Evolutionary conservation across 2,888 invertebrate species (phyloP), one percentile per base, ranked within the genome.

Genomic region (Drosophila tanythrix): DNA sequence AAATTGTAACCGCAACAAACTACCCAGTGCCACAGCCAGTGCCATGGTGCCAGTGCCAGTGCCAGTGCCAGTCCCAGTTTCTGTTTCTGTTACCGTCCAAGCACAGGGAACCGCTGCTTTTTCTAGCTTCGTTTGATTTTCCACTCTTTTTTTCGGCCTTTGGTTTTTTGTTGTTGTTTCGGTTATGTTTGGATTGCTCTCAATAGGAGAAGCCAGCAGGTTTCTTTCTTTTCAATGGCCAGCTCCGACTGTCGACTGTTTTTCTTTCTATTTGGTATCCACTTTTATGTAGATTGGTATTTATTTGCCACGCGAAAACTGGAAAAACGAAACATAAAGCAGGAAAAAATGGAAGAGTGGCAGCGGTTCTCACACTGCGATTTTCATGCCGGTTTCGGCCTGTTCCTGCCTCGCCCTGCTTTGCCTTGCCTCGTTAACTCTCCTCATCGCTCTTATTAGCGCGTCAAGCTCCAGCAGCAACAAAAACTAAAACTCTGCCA

Each of bases 211-310:
- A 59, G 57, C 65, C 72, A 76, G 79, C 82, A 84, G 84, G 85
- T 88, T 85, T 87, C 79, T 63, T 79, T 74, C 78, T 74, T 76
- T 79, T 73, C 75, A 82, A 77, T 77, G 83, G 75, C 70, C 72
- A 81, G 73, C 78, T 76, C 78, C 60, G 73, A 65, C 60, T 66
- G 64, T 51, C 33, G 61, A 60, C 70, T 75, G 81, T 85, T 83
- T 88, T 83, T 86, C 76, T 76, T 46, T 25, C 25, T 87, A 78
- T 87, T 87, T 83, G 82, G 78, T 79, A 82, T 88, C 87, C 84
- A 88, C 87, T 87, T 86, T 87, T 87, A 87, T 87, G 89, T 86
- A 87, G 89, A 88, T 87, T 88, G 79, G 89, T 88, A 87, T 87
- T 86, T 87, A 84, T 87, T 88, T 87, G 84, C 82, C 82, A 81